These are phyloP conservation scores for Sussaba pulchella DNA, from an alignment of 2,888 invertebrate species.

Conservation along the genomic window DNA sequence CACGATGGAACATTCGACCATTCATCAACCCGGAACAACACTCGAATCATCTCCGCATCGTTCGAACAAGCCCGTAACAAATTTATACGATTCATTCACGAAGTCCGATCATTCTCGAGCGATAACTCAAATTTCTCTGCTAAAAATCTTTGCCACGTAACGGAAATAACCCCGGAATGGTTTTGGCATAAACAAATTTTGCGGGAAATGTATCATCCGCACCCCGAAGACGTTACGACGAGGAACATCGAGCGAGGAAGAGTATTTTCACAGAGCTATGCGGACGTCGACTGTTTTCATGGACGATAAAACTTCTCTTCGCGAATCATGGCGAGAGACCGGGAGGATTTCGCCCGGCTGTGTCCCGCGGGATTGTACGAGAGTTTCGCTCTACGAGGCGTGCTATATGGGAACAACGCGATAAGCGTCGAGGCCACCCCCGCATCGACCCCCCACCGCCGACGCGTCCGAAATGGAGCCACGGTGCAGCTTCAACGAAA, in stretches of 20 bases:
- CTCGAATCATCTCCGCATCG: too few relatives aligned
- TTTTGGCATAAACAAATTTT: neutral
- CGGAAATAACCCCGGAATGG: too few relatives aligned
- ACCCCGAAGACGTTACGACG: neutral
- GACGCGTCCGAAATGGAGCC: conserved; percentile 28
- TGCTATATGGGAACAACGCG: conserved; percentile 55
- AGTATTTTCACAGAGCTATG: conserved; percentile 42
- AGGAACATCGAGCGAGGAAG: neutral
- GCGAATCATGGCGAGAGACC: conserved; percentile 31
- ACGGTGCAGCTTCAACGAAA: conserved; percentile 16
- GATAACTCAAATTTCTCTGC: too few relatives aligned
- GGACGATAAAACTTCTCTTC: conserved; percentile 64
- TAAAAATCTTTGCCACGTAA: too few relatives aligned
- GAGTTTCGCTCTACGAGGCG: conserved; percentile 48
- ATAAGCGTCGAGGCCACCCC: conserved; percentile 45
- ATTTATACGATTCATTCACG: too few relatives aligned
- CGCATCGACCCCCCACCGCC: conserved; percentile 5
- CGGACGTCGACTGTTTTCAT: conserved; percentile 54
- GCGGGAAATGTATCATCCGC: too few relatives aligned
- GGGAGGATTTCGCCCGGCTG: conserved; percentile 41
- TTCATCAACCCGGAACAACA: too few relatives aligned
- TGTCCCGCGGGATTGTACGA: conserved; percentile 52
- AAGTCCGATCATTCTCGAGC: too few relatives aligned
- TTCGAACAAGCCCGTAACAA: too few relatives aligned
- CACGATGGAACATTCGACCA: too few relatives aligned